These are phyloP conservation scores for Spinibarbus caldwelli DNA, from an alignment of 2,797 vertebrate genomes.

Conservation along the genomic window DNA sequence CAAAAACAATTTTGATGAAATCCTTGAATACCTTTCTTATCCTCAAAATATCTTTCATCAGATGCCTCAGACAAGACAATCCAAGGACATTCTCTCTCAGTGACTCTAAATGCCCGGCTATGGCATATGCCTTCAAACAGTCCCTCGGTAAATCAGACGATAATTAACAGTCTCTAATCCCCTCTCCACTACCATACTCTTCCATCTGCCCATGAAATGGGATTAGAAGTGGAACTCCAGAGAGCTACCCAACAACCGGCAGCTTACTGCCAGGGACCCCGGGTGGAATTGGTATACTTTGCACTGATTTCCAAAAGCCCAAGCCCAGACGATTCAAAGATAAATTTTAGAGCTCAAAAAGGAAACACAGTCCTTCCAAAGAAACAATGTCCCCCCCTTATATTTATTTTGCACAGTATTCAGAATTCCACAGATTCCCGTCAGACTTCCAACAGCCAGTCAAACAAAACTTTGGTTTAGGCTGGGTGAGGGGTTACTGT, in stretches of 20 bases:
- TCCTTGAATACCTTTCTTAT: not conserved
- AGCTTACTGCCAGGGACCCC: constrained; percentile 16
- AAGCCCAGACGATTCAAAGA: not conserved
- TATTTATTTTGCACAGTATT: not conserved
- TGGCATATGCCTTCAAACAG: constrained; percentile 23
- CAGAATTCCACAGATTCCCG: not conserved
- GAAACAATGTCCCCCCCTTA: not conserved
- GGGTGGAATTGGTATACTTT: not conserved
- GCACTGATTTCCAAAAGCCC: not conserved
- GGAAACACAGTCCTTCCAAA: not conserved
- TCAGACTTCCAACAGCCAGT: not conserved
- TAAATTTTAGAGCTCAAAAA: not conserved
- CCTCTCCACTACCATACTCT: constrained; percentile 38
- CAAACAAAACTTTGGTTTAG: constrained; percentile 9
- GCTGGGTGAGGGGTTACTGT: not conserved
- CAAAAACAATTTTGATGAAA: not conserved
- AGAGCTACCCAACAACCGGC: not conserved
- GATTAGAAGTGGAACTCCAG: constrained; percentile 56
- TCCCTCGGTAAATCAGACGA: constrained; percentile 49
- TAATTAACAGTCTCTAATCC: constrained; percentile 59
- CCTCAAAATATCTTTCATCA: not conserved
- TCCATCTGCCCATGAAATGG: constrained; percentile 63
- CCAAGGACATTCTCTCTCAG: constrained; percentile 25
- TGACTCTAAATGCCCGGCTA: not conserved
- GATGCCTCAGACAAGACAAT: not conserved